Base-by-base conservation (phyloP, 2,888 invertebrate species). In the Orchesellides sinensis region DNA sequence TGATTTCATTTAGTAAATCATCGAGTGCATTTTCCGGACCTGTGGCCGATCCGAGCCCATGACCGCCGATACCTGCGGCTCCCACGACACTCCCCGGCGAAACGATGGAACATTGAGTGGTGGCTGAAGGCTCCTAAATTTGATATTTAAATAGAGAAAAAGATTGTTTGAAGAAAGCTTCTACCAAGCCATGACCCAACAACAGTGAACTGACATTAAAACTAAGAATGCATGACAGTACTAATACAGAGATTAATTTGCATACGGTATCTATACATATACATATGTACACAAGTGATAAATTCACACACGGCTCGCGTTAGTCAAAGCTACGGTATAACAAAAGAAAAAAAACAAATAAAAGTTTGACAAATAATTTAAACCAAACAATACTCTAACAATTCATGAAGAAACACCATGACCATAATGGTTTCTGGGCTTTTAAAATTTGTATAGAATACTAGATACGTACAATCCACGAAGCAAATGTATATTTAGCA, bases 1-100 rank as follows among this genome's bases (percentile, higher is more conserved):
- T 92, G 83, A 92, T 91, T 87, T 92, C 92, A 61, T 90, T 74
- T 91, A 92, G 23, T 91, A 90, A 84, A 89, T 90, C 85, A 85
- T 86, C 97, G 95, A 97, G 96, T 94, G 96, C 96, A 95, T 96
- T 97, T 94, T 96, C 96, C 93, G 96, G 92, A 92, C 91, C 92
- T 86, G 80, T 23, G 86, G 83, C 77, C 90, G 87, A 89, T 91
- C 90, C 86, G 78, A 91, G 91, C 90, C 82, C 85, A 92, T 92
- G 66, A 72, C 92, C 92, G 91, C 89, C 92, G 91, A 87, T 91
- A 72, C 92, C 90, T 91, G 91, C 87, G 92, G 92, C 91, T 92
- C 91, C 92, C 92, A 92, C 91, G 92, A 92, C 87, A 92, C 92
- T 89, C 92, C 92, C 89, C 92, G 92, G 89, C 91, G 91, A 90